Evolutionary conservation across 2,113 vertebrate species (phyloP).

Genomic region (Epinephelus fuscoguttatus): DNA sequence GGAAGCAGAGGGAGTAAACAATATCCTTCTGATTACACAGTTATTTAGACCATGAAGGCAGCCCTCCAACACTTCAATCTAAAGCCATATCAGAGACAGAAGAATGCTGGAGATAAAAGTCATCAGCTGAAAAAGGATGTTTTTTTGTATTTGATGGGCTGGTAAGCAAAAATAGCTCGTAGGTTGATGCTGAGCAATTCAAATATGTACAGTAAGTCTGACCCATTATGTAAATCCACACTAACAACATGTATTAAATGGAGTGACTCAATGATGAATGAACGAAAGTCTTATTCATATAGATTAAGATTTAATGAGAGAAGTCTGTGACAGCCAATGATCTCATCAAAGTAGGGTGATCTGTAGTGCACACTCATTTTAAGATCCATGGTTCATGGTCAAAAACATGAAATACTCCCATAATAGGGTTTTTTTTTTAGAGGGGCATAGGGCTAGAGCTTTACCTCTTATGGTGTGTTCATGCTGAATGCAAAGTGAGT

Average conservation of each 20-base stretch:
- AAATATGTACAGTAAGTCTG: not conserved
- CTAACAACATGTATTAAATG: not conserved
- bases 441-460: not conserved
- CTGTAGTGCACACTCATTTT: not conserved
- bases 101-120: not conserved
- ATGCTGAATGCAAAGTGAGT: too few species aligned
- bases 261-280: not conserved
- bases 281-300: not conserved
- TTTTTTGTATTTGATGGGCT: not conserved
- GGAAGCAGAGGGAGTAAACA: conserved; percentile 23
- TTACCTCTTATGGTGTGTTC: not conserved
- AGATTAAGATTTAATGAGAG: not conserved
- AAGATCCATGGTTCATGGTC: not conserved
- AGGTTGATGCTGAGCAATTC: not conserved
- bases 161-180: not conserved
- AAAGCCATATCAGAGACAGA: not conserved
- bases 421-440: not conserved
- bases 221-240: not conserved
- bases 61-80: conserved; percentile 8
- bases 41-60: conserved; percentile 37
- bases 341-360: not conserved
- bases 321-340: not conserved
- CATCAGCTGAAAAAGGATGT: not conserved
- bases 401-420: not conserved
- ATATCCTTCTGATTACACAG: conserved; percentile 44